Percentiles rank a stretch among this genome's conserved stretches.
Evolutionary conservation across 1,140 invertebrate genomes (phyloP).

Genomic region (Drosophila miranda): DNA sequence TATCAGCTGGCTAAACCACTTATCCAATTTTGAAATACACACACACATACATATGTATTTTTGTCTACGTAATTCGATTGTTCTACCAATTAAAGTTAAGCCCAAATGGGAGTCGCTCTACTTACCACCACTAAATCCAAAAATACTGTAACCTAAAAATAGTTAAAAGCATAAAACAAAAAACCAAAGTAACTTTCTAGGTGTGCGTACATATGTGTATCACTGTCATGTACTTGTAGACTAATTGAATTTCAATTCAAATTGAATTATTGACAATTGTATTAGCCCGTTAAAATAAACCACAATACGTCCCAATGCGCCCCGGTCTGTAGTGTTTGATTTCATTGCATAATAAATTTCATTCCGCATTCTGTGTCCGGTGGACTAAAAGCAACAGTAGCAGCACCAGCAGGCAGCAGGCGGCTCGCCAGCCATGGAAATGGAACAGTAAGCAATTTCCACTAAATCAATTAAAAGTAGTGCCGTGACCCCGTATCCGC

Average conservation of each 20-base stretch:
- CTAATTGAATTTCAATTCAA: conserved; percentile 58
- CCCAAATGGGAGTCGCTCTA: conserved; percentile 7
- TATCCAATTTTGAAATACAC: conserved; percentile 50
- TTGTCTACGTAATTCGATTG: conserved; percentile 76
- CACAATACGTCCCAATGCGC: conserved; percentile 32
- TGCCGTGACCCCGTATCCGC: conserved; percentile 2
- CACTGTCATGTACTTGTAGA: conserved; percentile 49
- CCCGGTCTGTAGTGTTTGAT: conserved; percentile 46
- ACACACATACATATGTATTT: conserved; percentile 39
- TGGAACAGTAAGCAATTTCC: conserved; percentile 27
- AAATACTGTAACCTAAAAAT: conserved; percentile 4
- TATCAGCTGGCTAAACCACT: conserved; percentile 52
- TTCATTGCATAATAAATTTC: conserved; percentile 48
- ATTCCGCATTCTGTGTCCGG: conserved; percentile 22
- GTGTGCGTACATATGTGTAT: conserved; percentile 19
- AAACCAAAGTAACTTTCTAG: conserved; percentile 51
- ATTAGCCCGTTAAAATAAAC: conserved; percentile 59
- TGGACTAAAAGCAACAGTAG: not conserved
- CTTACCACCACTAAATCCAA: conserved; percentile 8
- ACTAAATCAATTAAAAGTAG: conserved; percentile 73
- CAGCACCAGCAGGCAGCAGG: not conserved
- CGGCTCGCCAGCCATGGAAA: not conserved
- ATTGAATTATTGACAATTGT: conserved; percentile 59
- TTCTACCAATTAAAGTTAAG: conserved; percentile 46
- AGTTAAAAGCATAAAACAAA: conserved; percentile 21